These are phyloP conservation scores for Hecatera dysodea DNA, from an alignment of 2,888 invertebrate species.

Conservation along the genomic window DNA sequence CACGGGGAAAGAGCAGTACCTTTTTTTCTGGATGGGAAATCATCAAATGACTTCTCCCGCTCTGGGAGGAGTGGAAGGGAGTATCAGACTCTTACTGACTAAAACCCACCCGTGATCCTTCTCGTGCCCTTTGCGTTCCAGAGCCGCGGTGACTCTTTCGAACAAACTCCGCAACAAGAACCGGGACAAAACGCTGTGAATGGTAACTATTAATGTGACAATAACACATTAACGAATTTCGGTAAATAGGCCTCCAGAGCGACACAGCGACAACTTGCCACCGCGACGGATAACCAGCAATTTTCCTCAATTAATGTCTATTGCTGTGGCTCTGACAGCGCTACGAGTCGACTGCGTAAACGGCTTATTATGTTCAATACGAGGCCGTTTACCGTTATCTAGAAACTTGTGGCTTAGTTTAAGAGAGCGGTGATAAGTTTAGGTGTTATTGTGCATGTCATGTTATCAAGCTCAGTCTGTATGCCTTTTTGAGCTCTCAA, in stretches of 20 bases:
- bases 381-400: background rate
- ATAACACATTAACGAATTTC: slow-evolving; percentile 30
- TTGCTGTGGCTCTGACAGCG: slow-evolving; percentile 23
- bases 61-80: too few species aligned
- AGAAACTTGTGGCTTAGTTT: background rate
- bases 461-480: background rate
- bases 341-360: slow-evolving; percentile 21
- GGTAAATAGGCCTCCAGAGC: slow-evolving; percentile 16
- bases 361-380: slow-evolving; percentile 29
- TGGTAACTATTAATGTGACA: background rate
- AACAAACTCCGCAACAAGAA: too few species aligned
- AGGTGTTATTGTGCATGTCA: background rate
- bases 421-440: slow-evolving; percentile 1
- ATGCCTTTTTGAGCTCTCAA: too few species aligned
- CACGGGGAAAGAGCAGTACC: background rate
- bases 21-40: too few species aligned
- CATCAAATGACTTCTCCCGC: too few species aligned
- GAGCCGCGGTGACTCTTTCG: too few species aligned
- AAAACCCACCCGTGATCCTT: too few species aligned
- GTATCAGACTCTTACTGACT: too few species aligned
- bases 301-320: slow-evolving; percentile 41
- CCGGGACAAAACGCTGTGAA: background rate
- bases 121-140: too few species aligned
- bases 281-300: slow-evolving; percentile 19
- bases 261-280: slow-evolving; percentile 16